phyloP scores from a whole-genome alignment of 2,888 invertebrate species.

The Plebejus argus region DNA sequence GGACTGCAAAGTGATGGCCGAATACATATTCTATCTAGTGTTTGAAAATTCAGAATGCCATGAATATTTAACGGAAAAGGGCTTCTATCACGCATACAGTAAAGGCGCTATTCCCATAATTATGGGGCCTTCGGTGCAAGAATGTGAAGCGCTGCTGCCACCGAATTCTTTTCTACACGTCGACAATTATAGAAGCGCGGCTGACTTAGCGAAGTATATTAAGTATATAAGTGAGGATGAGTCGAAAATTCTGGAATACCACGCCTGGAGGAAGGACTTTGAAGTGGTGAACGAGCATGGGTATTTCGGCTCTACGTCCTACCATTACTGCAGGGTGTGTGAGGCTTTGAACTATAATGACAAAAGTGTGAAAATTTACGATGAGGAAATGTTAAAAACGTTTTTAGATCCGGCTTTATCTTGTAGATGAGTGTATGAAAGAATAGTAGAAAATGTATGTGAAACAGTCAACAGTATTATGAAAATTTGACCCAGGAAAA shows the following conservation, averaged over 20 bases:
- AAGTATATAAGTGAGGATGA: slow-evolving; percentile 60
- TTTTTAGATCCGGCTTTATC: slow-evolving; percentile 50
- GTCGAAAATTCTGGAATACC: slow-evolving; percentile 68
- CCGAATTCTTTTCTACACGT: slow-evolving; percentile 83
- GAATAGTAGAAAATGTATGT: not conserved
- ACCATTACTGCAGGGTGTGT: slow-evolving; percentile 84
- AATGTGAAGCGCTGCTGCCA: slow-evolving; percentile 77
- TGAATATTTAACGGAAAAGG: slow-evolving; percentile 86
- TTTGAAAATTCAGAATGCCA: slow-evolving; percentile 86
- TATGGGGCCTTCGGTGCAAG: slow-evolving; percentile 80
- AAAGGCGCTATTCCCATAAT: slow-evolving; percentile 84
- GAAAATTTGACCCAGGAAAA: not conserved
- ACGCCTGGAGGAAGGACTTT: slow-evolving; percentile 82
- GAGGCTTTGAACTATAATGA: slow-evolving; percentile 85
- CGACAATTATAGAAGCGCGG: slow-evolving; percentile 74
- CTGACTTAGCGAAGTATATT: slow-evolving; percentile 77
- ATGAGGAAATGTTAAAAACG: slow-evolving; percentile 45
- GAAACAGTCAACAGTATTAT: not conserved
- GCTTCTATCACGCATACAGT: slow-evolving; percentile 83
- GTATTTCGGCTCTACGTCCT: slow-evolving; percentile 81
- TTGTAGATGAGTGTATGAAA: slow-evolving; percentile 34
- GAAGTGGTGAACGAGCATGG: slow-evolving; percentile 84
- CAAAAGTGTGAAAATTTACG: slow-evolving; percentile 50
- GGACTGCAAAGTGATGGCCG: slow-evolving; percentile 79
- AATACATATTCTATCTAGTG: slow-evolving; percentile 85